Conservation (phyloP, 2,113 vertebrate species). For the Nipponia nippon region DNA sequence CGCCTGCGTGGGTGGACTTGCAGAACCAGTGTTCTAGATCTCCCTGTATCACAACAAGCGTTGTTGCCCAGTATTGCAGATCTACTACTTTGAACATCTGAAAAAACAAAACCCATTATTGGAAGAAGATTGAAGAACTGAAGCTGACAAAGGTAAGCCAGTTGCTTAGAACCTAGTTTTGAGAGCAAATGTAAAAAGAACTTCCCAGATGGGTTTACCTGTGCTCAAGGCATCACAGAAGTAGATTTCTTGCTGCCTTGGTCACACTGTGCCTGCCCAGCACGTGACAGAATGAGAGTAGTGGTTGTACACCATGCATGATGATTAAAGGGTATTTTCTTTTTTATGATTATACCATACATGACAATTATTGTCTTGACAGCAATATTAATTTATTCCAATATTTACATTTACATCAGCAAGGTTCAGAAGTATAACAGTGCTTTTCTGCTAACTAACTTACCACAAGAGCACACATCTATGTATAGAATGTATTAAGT, state of each 20-base stretch:
- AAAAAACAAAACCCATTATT: background rate
- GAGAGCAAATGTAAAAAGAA: background rate
- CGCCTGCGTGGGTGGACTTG: background rate
- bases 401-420: background rate
- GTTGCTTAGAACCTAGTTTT: background rate
- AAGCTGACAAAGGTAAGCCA: conserved; percentile 38
- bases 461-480: background rate
- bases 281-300: background rate
- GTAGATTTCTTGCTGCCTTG: background rate
- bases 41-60: background rate
- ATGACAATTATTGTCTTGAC: background rate
- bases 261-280: background rate
- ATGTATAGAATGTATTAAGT: background rate
- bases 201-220: background rate
- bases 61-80: background rate
- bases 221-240: background rate
- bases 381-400: background rate
- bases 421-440: background rate
- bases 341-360: background rate
- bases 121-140: background rate
- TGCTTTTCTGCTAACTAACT: background rate
- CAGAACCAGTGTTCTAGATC: conserved; percentile 22
- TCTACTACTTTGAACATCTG: background rate
- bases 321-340: background rate
- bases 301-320: background rate